A percentile compares a stretch with the other conserved stretches of the same genome.
Evolutionary conservation across 2,888 invertebrate genomes (phyloP).

Genomic region (Steinernema scapterisci): DNA sequence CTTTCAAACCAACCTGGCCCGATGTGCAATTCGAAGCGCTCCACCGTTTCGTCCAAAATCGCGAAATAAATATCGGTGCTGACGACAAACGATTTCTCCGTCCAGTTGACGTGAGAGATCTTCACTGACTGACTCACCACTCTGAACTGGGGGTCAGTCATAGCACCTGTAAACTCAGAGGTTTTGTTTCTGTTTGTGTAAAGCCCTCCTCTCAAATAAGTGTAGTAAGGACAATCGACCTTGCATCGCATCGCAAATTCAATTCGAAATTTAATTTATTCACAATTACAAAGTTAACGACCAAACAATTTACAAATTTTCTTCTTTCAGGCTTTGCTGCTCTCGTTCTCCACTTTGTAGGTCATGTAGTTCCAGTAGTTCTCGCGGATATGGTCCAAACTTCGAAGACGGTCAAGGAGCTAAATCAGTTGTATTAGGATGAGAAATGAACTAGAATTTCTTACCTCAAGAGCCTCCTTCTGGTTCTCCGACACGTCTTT

Average conservation of each 20-base stretch:
- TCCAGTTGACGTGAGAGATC: conserved; percentile 11
- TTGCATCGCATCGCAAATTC: background rate
- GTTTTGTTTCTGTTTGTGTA: no score
- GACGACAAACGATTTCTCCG: background rate
- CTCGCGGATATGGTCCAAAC: conserved; percentile 42
- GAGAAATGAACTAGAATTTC: conserved; percentile 1
- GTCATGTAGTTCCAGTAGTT: conserved; percentile 60
- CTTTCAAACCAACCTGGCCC: background rate
- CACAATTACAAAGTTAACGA: background rate
- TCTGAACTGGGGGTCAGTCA: background rate
- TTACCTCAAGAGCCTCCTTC: conserved; percentile 48
- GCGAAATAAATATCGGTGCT: conserved; percentile 18
- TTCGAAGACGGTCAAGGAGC: conserved; percentile 41
- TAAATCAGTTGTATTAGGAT: conserved; percentile 47
- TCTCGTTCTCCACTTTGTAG: conserved; percentile 39
- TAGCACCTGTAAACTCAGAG: no score
- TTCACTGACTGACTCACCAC: conserved; percentile 15
- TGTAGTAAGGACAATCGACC: background rate
- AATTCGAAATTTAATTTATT: background rate
- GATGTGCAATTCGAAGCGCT: conserved; percentile 7
- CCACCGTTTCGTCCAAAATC: conserved; percentile 3
- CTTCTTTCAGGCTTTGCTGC: no score
- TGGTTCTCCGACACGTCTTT: conserved; percentile 43
- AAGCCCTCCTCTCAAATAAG: background rate
- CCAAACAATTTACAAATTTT: background rate